Percentiles rank a stretch among this genome's conserved stretches.
phyloP scores from a whole-genome alignment of 2,888 invertebrate genomes.

The Drosophila heteroneura region DNA sequence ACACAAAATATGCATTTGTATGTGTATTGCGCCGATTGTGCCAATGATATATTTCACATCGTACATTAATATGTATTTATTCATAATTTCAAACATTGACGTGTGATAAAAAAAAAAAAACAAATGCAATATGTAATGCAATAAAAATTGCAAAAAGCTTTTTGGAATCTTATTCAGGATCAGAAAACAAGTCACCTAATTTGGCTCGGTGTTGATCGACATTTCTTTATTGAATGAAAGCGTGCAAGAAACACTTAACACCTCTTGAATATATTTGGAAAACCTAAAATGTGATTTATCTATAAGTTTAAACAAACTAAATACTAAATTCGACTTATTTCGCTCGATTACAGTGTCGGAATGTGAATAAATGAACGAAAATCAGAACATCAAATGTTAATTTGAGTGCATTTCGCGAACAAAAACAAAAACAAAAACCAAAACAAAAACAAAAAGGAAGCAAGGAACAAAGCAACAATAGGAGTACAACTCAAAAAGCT shows the following conservation, averaged over 20 bases:
- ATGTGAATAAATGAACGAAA: constrained; percentile 45
- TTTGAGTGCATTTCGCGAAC: constrained; percentile 72
- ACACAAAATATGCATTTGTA: constrained; percentile 10
- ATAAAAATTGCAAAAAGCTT: neutral
- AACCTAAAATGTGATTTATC: neutral
- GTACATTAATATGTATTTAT: neutral
- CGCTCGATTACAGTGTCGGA: constrained; percentile 39
- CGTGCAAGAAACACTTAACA: neutral
- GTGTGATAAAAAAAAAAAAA: neutral
- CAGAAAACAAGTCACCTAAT: neutral
- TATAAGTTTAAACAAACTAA: neutral
- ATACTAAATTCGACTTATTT: constrained; percentile 9
- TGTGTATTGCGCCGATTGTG: neutral
- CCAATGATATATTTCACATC: neutral
- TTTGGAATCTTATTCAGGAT: neutral
- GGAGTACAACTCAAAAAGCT: constrained; percentile 2
- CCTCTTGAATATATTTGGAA: neutral
- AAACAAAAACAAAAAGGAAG: constrained; percentile 19
- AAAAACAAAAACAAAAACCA: constrained; percentile 32
- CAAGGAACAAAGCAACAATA: constrained; percentile 5
- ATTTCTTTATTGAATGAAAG: neutral
- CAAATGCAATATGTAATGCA: neutral
- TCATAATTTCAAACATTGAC: neutral
- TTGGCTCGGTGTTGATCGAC: neutral
- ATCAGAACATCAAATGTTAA: constrained; percentile 64